These are phyloP conservation scores for Nannoperca obscura DNA, from an alignment of 2,797 vertebrate genomes.

Conservation along the genomic window DNA sequence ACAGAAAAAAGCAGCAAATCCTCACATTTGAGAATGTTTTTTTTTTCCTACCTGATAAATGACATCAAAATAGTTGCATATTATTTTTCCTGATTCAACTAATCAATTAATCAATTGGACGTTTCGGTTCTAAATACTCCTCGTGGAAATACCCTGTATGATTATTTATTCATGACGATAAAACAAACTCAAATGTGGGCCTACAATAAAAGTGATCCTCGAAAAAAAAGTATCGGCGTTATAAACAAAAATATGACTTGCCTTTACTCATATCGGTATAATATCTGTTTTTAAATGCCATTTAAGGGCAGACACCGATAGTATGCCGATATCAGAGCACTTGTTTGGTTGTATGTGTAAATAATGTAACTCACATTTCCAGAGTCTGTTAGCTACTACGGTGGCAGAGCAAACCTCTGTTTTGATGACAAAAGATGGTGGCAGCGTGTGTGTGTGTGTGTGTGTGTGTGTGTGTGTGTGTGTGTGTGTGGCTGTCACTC, in stretches of 20 bases:
- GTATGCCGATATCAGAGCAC: not conserved
- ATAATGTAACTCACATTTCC: not conserved
- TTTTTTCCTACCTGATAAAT: not conserved
- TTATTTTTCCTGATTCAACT: not conserved
- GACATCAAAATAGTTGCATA: not conserved
- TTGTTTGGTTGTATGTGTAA: not conserved
- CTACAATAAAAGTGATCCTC: not conserved
- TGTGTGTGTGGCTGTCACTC: conserved; percentile 7
- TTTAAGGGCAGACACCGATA: conserved; percentile 8
- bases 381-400: not conserved
- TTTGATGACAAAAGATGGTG: conserved; percentile 24
- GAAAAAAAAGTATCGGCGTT: not conserved
- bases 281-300: conserved; percentile 3
- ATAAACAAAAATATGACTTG: not conserved
- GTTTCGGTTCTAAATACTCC: not conserved
- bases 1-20: not conserved
- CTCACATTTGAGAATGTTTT: not conserved
- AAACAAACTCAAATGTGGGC: not conserved
- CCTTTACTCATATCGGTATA: not conserved
- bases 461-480: not conserved
- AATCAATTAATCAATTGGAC: not conserved
- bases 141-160: not conserved
- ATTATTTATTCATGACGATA: not conserved
- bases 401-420: not conserved
- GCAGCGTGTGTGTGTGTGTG: conserved; percentile 1